phyloP scores from a whole-genome alignment of 2,888 invertebrate species.

The Charanyca ferruginea region DNA sequence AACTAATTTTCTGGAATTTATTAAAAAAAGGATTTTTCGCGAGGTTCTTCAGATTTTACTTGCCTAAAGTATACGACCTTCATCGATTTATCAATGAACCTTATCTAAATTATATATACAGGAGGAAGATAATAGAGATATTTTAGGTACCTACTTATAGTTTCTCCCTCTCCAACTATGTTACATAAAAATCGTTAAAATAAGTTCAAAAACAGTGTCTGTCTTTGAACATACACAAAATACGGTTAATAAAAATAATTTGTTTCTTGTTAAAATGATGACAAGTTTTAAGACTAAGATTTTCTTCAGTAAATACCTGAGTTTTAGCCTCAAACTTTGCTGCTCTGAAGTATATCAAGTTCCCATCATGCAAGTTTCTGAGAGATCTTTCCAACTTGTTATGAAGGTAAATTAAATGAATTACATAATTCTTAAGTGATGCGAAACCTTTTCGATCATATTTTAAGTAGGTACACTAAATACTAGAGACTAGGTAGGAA shows the following conservation, averaged over 20 bases:
- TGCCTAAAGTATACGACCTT: too few relatives aligned
- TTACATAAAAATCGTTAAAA: neutral
- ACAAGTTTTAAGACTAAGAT: conserved; percentile 5
- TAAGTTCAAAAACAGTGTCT: conserved; percentile 14
- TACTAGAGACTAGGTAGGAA: too few relatives aligned
- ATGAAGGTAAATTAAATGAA: neutral
- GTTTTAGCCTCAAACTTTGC: conserved; percentile 4
- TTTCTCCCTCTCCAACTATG: neutral
- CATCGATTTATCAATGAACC: too few relatives aligned
- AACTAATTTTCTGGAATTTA: too few relatives aligned
- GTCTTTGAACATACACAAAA: neutral
- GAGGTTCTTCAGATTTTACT: too few relatives aligned
- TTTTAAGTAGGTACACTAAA: neutral
- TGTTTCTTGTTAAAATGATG: conserved; percentile 4
- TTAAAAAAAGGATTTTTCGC: too few relatives aligned
- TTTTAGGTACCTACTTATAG: too few relatives aligned
- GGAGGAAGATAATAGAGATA: too few relatives aligned
- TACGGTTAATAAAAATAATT: neutral
- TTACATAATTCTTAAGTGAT: neutral
- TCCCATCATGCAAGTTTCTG: conserved; percentile 12
- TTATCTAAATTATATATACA: too few relatives aligned
- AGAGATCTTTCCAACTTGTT: neutral
- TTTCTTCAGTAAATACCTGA: conserved; percentile 2
- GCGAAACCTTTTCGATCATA: neutral
- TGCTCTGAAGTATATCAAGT: neutral